Base-by-base conservation (phyloP, 2,797 vertebrate species). In the Melopsittacus undulatus region DNA sequence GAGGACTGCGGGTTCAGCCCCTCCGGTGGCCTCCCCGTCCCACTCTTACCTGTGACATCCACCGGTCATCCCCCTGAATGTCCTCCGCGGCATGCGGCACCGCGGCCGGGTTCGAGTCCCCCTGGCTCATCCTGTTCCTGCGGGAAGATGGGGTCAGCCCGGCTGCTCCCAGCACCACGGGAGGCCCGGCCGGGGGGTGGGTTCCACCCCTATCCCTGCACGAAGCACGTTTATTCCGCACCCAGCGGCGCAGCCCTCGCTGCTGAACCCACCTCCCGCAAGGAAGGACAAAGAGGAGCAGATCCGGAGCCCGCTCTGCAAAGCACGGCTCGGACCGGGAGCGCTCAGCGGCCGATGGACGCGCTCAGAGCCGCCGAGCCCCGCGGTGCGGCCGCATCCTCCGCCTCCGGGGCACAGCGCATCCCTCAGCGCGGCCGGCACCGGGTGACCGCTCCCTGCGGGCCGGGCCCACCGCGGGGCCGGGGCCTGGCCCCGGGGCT, bases 11-110 rank as follows among this genome's bases (percentile, higher is more conserved):
- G 56, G 13, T 4, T 34, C 56, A 34, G n/a, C 21, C 54, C 32
- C 21, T 57, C 13, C 32, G 21, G 10, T 4, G 10, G 52, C 54
- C 54, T 36, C 16, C 27, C 3, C 6, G 22, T n/a, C 46, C n/a
- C 32, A 6, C 32, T 75, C 97, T 94, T 87, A 99, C 99, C 99
- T 99, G 99, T 38, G 99, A 99, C 98, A 99, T 98, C 99, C 99
- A 99, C 70, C 99, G 98, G 92, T 98, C 98, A 43, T 99, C 99
- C 20, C 99, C 99, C 89, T 99, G 99, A 7, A 98, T 81, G 83
- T 99, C 99, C 93, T 99, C 98, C 0, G 98, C 99, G 3, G 98
- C 98, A 30, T 98, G 97, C 7, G 99, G 98, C 43, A 98, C 97
- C 17, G 99, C 98, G 63, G 99, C 99, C 1, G 99, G 99, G 96